These are phyloP conservation scores for Zonotrichia leucophrys DNA, from an alignment of 2,113 vertebrate genomes.

Conservation along the genomic window DNA sequence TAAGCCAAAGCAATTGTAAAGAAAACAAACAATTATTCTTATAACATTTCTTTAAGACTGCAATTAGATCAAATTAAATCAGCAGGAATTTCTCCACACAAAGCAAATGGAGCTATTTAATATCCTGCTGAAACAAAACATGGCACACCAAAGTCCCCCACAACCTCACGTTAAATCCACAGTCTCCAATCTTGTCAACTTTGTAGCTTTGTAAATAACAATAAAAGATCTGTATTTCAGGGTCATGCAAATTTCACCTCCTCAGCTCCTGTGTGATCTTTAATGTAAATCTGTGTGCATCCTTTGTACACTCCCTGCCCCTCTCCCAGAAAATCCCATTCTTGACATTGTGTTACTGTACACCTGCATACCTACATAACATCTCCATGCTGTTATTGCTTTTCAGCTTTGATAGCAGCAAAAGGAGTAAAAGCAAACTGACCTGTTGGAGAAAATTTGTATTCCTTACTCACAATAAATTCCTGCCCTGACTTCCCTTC, in stretches of 20 bases:
- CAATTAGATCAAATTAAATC: slow-evolving; percentile 69
- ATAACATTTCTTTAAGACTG: slow-evolving; percentile 32
- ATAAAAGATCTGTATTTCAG: background rate
- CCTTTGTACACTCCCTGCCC: background rate
- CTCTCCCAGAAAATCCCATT: background rate
- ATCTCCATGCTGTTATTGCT: background rate
- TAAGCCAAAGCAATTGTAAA: slow-evolving; percentile 39
- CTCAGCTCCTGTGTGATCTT: background rate
- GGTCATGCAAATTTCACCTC: background rate
- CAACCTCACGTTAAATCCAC: background rate
- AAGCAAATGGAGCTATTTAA: slow-evolving; percentile 57
- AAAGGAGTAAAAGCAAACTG: background rate
- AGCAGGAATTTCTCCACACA: slow-evolving; percentile 55
- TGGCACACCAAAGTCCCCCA: background rate
- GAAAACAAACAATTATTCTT: slow-evolving; percentile 56
- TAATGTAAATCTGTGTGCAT: background rate
- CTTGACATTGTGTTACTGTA: background rate
- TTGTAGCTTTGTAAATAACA: slow-evolving; percentile 16
- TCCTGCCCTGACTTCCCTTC: background rate
- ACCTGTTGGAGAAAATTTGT: background rate
- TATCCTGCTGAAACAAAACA: slow-evolving; percentile 39
- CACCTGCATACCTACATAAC: background rate
- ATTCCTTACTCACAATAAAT: background rate
- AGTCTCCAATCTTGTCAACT: background rate
- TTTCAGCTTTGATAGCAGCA: background rate